Conservation (phyloP, 2,113 vertebrate species). For the Coregonus clupeaformis region DNA sequence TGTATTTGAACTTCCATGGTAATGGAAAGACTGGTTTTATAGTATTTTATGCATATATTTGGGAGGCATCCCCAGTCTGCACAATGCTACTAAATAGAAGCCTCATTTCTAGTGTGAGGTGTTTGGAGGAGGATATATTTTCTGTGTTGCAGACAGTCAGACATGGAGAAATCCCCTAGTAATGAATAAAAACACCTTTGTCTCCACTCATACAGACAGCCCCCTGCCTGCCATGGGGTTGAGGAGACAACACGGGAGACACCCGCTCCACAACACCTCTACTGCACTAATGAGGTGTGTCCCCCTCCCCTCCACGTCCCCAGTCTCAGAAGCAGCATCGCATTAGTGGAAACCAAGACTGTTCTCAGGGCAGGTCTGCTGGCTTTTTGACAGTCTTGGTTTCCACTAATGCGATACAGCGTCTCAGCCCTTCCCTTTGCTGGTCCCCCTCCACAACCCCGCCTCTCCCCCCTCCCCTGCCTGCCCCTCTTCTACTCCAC, state of each 20-base stretch:
- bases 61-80: too few species aligned
- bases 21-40: too few species aligned
- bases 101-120: neutral
- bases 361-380: too few species aligned
- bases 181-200: conserved; percentile 13
- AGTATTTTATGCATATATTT: neutral
- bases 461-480: neutral
- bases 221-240: conserved; percentile 30
- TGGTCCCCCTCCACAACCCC: too few species aligned
- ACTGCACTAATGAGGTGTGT: conserved; percentile 42
- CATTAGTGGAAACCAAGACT: too few species aligned
- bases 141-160: conserved; percentile 1
- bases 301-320: conserved; percentile 10
- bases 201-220: neutral
- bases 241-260: conserved; percentile 35
- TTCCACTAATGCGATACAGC: too few species aligned
- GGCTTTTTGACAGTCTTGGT: too few species aligned
- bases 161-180: conserved; percentile 1
- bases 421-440: too few species aligned
- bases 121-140: neutral
- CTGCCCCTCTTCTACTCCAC: neutral
- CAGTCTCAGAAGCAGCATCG: neutral
- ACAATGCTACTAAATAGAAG: too few species aligned
- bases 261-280: conserved; percentile 18
- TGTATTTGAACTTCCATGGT: neutral